Evolutionary conservation across 2,113 vertebrate species (phyloP), one percentile per base, ranked within the genome.

Genomic region (Chamaetylas fuelleborni): DNA sequence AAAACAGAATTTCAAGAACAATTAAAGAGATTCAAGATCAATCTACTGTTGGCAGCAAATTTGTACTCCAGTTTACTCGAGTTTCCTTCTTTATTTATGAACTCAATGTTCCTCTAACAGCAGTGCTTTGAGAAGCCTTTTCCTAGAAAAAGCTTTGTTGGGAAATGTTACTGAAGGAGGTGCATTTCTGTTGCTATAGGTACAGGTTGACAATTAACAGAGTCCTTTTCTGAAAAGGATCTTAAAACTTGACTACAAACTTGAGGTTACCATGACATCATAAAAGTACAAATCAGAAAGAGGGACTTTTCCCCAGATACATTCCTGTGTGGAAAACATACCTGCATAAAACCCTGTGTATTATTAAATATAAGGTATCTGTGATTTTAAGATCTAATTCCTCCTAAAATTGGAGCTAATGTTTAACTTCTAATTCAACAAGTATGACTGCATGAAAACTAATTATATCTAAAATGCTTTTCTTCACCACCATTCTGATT

Each of bases 281-380:
- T 38, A 69, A 89, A 73, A 58, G 45, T 16, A 8, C 2, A 33
- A 66, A 66, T 22, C 2, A 53, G 50, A 74, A 58, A 0, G 15
- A 29, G 5, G 2, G 2, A 58, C 9, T 72, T 72, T 19, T 64
- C 14, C 19, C 31, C 24, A 62, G 25, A 62, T 50, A 61, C 6
- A 20, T 51, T 73, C 18, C 6, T 50, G 4, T 76, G 19, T 61
- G 34, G 31, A 62, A 76, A 69, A 38, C 12, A n/a, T 51, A 50
- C 25, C 13, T 83, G 4, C 7, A 29, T 33, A n/a, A 74, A 72
- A 53, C 4, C 0, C 14, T 40, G 38, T 31, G 2, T 18, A 11
- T 54, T 47, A 17, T 33, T 82, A 73, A 90, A 66, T 19, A 83
- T 8, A 82, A 82, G 5, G 0, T 60, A 53, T 64, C 19, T 65